Base-by-base conservation (phyloP, 92 coral and sea anemone species). In the Micromussa lordhowensis region DNA sequence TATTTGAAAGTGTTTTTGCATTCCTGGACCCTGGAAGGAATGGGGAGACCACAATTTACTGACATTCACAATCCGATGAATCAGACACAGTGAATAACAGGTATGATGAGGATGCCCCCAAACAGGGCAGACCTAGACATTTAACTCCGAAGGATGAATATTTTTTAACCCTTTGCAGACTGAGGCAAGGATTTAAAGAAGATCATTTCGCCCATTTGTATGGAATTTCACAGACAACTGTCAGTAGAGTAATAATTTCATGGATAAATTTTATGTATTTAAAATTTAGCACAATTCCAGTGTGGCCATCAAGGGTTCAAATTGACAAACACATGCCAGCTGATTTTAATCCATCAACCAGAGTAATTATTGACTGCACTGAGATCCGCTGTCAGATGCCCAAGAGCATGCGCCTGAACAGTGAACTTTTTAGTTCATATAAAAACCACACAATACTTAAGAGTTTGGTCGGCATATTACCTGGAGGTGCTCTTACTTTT, bases 331-430 rank as follows among this genome's bases (percentile, higher is more conserved):
- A 35, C 53, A 83, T 83, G 87, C 87, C 87, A 1, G 87, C 53
- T 40, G 87, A 83, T 79, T 83, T 81, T 24, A 81, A 84, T 28
- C 64, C 88, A 38, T 70, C 90, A 2, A 89, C 95, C 36, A 85
- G 92, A 59, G 92, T 89, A 8, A 89, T 92, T 3, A 89, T 92
- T 48, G 95, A 92, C 80, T 92, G 95, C 51, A 89, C 95, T 2
- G 92, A 92, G 88, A 49, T 93, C 13, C 82, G 81, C 34, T 83
- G 95, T 48, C 95, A 93, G 85, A 93, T 93, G 93, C 93, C 95
- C 26, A 93, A 87, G 75, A 90, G 95, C 79, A 86, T 93, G 28
- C 91, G 63, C 12, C 71, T 90, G 18, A 90, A 68, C 72, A 68
- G 72, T 26, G 72, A 68, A 68, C 72, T 68, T 68, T 68, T 68